Base-by-base conservation (phyloP, 1,140 invertebrate species). In the Ephestia elutella region DNA sequence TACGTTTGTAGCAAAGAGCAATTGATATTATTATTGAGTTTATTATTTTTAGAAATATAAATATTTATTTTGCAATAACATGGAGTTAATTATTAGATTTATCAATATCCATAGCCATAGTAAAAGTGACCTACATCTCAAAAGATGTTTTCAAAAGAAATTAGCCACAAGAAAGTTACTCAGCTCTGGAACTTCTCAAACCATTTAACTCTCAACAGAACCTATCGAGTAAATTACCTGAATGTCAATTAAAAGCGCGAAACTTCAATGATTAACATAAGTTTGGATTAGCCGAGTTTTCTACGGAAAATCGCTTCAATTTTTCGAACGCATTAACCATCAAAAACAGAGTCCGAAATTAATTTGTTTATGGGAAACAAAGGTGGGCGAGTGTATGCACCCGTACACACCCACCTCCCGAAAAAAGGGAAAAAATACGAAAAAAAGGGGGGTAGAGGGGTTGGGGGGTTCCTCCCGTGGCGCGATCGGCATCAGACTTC, bases 281-380 rank as follows among this genome's bases (percentile, higher is more conserved):
- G 13, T 44, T 5, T 2, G 13, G 1, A 53, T n/a, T 18, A 21
- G 50, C 50, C 20, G n/a, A 11, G 9, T 2, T n/a, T n/a, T 25
- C 19, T 25, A 21, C 51, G 21, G 9, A 50, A 54, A 61, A 65
- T 62, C 64, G 67, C 57, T 62, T 61, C 66, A 63, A 68, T 73
- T 71, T 53, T 71, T 70, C 66, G 71, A 76, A 80, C 77, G 79
- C 80, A 86, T 87, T 87, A 86, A 81, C 72, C 80, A 86, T 86
- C 84, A 83, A 81, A 85, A 86, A 83, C 81, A 85, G 74, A 75
- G 82, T 73, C 81, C 85, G 75, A 87, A 87, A 87, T 87, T 87
- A 87, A 87, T 87, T 87, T 87, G 85, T 87, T 87, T 87, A 87
- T 87, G 80, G 79, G 83, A 86, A 87, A 87, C 85, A 87, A 87